These are phyloP conservation scores for Sarcophaga subvicina DNA, from an alignment of 2,888 invertebrate genomes.

Conservation along the genomic window DNA sequence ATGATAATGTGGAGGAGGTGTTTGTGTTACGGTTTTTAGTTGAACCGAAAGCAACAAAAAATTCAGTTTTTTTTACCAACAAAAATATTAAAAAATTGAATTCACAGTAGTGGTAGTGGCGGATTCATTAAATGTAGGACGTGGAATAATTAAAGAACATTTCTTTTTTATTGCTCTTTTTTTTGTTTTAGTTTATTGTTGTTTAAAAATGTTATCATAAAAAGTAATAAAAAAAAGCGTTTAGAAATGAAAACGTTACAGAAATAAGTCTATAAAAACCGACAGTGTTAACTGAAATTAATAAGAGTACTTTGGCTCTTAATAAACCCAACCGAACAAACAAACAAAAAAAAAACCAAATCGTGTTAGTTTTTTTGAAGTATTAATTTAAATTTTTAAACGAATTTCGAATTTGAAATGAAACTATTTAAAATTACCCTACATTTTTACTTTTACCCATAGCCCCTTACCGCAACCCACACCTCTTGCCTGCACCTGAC, in stretches of 20 bases:
- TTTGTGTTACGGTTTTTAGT: no score
- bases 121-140: conserved; percentile 64
- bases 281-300: conserved; percentile 50
- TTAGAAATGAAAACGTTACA: conserved; percentile 52
- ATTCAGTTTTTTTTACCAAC: no score
- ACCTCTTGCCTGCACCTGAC: no score
- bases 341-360: conserved; percentile 42
- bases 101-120: neutral
- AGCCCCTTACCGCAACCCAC: neutral
- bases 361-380: conserved; percentile 61
- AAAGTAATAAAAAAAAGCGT: conserved; percentile 34
- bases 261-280: conserved; percentile 24
- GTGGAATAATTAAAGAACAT: conserved; percentile 67
- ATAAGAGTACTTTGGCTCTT: no score
- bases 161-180: conserved; percentile 18
- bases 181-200: conserved; percentile 30
- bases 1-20: no score
- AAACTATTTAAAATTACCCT: conserved; percentile 21
- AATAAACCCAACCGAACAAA: neutral
- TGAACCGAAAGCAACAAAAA: no score
- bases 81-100: conserved; percentile 8
- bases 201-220: conserved; percentile 54
- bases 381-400: conserved; percentile 56
- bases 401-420: conserved; percentile 39
- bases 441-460: neutral